Conservation (phyloP, 2,113 vertebrate genomes). For the Myrmecophaga tridactyla region DNA sequence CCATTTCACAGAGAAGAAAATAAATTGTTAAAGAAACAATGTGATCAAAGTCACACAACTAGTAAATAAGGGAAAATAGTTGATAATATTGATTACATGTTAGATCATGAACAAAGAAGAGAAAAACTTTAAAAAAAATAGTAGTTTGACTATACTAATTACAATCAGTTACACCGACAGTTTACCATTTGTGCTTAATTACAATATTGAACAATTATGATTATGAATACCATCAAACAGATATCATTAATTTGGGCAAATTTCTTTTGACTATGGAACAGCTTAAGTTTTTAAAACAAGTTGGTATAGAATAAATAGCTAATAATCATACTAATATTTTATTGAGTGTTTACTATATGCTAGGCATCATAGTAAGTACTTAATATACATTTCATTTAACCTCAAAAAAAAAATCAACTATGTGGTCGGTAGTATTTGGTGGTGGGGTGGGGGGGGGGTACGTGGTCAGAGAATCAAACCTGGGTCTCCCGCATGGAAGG, state of each 20-base stretch:
- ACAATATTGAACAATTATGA: constrained; percentile 67
- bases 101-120: constrained; percentile 59
- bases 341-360: constrained; percentile 65
- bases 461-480: too few relatives aligned
- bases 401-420: constrained; percentile 26
- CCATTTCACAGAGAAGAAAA: constrained; percentile 56
- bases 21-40: constrained; percentile 51
- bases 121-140: constrained; percentile 19
- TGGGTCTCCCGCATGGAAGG: too few relatives aligned
- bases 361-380: constrained; percentile 32
- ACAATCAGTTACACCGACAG: constrained; percentile 59
- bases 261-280: constrained; percentile 69
- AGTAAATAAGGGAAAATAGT: constrained; percentile 14
- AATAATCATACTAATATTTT: constrained; percentile 65
- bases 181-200: constrained; percentile 71
- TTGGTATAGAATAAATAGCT: constrained; percentile 52
- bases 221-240: constrained; percentile 68
- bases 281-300: constrained; percentile 60
- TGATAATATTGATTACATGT: constrained; percentile 56
- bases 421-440: neutral
- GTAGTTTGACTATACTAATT: constrained; percentile 56
- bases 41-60: constrained; percentile 33
- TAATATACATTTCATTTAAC: constrained; percentile 47
- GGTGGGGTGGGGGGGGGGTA: too few relatives aligned
- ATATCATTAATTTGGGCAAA: constrained; percentile 65